Evolutionary conservation across 2,888 invertebrate species (phyloP), one percentile per base, ranked within the genome.

Genomic region (Chymomyza fuscimana): DNA sequence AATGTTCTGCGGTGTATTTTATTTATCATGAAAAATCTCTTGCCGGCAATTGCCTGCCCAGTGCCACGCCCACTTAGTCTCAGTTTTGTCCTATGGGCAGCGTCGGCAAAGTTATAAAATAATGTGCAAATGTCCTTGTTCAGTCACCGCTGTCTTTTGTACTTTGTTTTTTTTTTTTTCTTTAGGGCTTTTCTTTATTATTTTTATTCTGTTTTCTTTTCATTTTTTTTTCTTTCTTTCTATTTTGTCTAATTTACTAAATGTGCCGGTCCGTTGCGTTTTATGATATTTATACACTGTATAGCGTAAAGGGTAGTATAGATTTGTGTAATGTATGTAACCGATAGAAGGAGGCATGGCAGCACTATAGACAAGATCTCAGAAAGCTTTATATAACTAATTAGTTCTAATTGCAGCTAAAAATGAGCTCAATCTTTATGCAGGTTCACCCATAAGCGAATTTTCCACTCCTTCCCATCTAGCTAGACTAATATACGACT

Each of bases 1-100:
- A 88, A 85, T 85, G 86, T 81, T 87, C 84, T 88, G 88, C 74
- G 88, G 88, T 84, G 74, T 85, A 85, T 82, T 82, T 76, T 78
- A 87, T 83, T 83, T 83, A 83, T 87, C 83, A 87, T 77, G 78
- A 72, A 77, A 79, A 72, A 81, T 82, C 85, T 85, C 87, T 85
- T 70, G 69, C 65, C 70, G 70, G 80, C 80, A 77, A 79, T 81
- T 79, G 76, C 70, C 67, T 32, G 66, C 52, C 62, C 22, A 22
- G 19, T 63, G 54, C 58, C n/a, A 36, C 36, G 7, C 61, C 10
- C 15, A 29, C 59, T 22, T 12, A 12, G 59, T 6, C 59, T 10
- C 6, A 12, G 40, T 40, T 32, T 22, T 5, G 12, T 46, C 10
- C 56, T 16, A 1, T 54, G 25, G 50, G 46, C 63, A 25, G 40